A percentile compares a stretch with the other conserved stretches of the same genome.
phyloP scores from a whole-genome alignment of 2,113 vertebrate species.

The Fregetta grallaria region DNA sequence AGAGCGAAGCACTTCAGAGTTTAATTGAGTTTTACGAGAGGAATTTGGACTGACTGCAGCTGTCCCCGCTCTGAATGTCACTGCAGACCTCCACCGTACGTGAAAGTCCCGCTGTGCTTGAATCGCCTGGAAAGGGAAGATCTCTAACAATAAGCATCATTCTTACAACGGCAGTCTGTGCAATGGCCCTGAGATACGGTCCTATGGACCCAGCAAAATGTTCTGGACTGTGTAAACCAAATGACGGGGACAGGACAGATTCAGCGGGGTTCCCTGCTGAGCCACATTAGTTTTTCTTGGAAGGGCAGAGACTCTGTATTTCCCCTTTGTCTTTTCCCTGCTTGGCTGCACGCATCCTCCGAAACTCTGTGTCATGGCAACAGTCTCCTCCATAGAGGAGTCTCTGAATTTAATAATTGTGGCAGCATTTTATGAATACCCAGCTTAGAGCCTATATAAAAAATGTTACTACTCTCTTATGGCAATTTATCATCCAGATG shows the following conservation, averaged over 20 bases:
- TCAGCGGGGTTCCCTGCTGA: not conserved
- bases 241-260: not conserved
- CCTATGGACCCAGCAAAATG: not conserved
- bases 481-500: not conserved
- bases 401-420: not conserved
- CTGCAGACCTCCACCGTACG: accelerated
- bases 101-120: accelerated
- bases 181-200: accelerated
- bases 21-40: not conserved
- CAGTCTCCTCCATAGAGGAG: not conserved
- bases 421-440: not conserved
- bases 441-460: not conserved
- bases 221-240: not conserved
- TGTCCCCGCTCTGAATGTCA: not conserved
- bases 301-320: not conserved
- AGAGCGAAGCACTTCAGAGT: not conserved
- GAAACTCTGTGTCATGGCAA: not conserved
- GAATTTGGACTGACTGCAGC: not conserved
- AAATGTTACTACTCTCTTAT: not conserved
- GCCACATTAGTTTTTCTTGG: not conserved
- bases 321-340: not conserved
- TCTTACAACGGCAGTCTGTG: not conserved
- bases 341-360: not conserved
- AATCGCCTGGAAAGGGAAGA: accelerated
- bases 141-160: accelerated